Percentiles rank a stretch among this genome's conserved stretches.
These are phyloP conservation scores for Diaphora mendica DNA, from an alignment of 2,888 invertebrate species.

Conservation along the genomic window DNA sequence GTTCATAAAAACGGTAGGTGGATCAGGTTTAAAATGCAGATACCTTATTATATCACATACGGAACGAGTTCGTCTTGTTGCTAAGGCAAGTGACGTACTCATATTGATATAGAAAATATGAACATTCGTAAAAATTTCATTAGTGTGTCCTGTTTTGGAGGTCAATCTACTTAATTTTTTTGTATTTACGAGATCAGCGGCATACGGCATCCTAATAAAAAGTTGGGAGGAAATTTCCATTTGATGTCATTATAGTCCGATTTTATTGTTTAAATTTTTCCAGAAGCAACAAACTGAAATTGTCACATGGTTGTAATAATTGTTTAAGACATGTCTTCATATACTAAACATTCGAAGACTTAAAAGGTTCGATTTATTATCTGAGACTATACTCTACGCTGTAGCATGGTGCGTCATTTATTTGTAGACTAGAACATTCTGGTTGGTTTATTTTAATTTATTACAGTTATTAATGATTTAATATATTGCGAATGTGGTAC, in stretches of 20 bases:
- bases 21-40: conserved; percentile 11
- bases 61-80: conserved; percentile 21
- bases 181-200: background rate
- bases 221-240: background rate
- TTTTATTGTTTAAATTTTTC: background rate
- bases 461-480: too few relatives aligned
- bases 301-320: background rate
- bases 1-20: background rate
- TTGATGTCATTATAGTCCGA: background rate
- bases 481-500: too few relatives aligned
- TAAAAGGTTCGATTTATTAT: background rate
- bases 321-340: background rate
- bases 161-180: background rate
- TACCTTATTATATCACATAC: conserved; percentile 9
- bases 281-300: background rate
- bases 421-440: too few relatives aligned
- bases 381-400: too few relatives aligned
- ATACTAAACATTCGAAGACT: background rate
- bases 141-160: background rate
- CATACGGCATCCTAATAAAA: conserved; percentile 3
- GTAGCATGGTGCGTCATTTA: too few relatives aligned
- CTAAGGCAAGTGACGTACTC: conserved; percentile 1
- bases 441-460: too few relatives aligned
- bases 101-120: background rate
- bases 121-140: background rate